Percentiles rank a stretch among this genome's conserved stretches.
These are phyloP conservation scores for Oxycera nigricornis DNA, from an alignment of 2,888 invertebrate species.

Conservation along the genomic window DNA sequence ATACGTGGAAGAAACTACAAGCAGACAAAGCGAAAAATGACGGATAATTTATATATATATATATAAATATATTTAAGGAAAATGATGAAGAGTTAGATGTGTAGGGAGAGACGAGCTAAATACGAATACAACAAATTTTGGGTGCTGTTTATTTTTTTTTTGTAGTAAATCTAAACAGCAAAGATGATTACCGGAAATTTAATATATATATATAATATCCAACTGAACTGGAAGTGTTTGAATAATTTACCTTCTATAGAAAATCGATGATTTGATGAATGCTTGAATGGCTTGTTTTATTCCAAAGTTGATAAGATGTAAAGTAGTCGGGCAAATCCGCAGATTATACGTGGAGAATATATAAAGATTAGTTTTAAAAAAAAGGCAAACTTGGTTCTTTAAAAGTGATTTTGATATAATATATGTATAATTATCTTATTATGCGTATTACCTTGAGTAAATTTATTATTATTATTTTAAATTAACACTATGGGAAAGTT, in stretches of 20 bases:
- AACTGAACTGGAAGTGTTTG: not conserved
- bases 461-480: constrained; percentile 40
- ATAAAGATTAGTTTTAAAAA: not conserved
- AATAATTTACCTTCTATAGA: not conserved
- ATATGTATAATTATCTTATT: not conserved
- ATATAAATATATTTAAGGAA: constrained; percentile 21
- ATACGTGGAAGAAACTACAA: constrained; percentile 81
- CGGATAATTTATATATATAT: constrained; percentile 25
- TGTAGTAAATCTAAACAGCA: not conserved
- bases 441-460: not conserved
- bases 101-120: not conserved
- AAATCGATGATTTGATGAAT: not conserved
- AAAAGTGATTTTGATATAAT: constrained; percentile 27
- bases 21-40: constrained; percentile 63
- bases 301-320: not conserved
- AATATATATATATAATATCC: not conserved
- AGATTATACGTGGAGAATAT: not conserved
- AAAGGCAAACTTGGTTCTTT: constrained; percentile 5
- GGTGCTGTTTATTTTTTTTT: constrained; percentile 23
- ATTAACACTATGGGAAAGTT: not conserved
- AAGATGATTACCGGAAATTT: constrained; percentile 20
- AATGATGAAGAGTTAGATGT: not conserved
- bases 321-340: not conserved
- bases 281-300: constrained; percentile 4
- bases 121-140: constrained; percentile 11